phyloP scores from a whole-genome alignment of 2,888 invertebrate genomes.

The Neelides folsomi region DNA sequence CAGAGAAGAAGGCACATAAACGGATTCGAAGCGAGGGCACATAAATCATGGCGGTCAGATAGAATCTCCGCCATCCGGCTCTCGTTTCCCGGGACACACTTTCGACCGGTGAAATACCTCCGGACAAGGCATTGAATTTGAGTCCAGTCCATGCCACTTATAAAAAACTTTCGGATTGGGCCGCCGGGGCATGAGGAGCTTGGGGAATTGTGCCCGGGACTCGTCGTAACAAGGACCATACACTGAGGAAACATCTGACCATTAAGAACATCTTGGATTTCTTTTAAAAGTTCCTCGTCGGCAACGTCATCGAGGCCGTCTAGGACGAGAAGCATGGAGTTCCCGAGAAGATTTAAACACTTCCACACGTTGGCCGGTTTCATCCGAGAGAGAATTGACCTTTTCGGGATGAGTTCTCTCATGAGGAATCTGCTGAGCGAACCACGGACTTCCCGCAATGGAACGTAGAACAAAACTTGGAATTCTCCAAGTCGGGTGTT shows the following conservation, averaged over 20 bases:
- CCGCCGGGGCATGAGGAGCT: constrained; percentile 32
- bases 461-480: constrained; percentile 40
- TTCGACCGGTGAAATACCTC: constrained; percentile 29
- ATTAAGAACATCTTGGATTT: constrained; percentile 43
- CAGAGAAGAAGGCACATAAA: constrained; percentile 45
- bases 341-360: constrained; percentile 32
- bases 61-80: constrained; percentile 28
- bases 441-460: constrained; percentile 43
- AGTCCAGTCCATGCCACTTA: constrained; percentile 30
- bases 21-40: constrained; percentile 43
- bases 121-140: constrained; percentile 29
- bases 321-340: constrained; percentile 41
- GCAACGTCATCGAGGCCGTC: constrained; percentile 45
- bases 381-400: constrained; percentile 26
- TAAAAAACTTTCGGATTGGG: constrained; percentile 17
- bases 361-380: constrained; percentile 32
- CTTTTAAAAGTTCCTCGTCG: constrained; percentile 35
- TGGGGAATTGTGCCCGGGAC: constrained; percentile 34
- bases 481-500: constrained; percentile 28
- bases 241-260: constrained; percentile 45
- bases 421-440: constrained; percentile 35
- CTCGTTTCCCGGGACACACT: constrained; percentile 21
- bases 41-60: constrained; percentile 32
- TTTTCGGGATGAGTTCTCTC: constrained; percentile 41
- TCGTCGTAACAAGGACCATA: constrained; percentile 43